These are phyloP conservation scores for Eupristina koningsbergeri DNA, from an alignment of 1,140 invertebrate species.

Conservation along the genomic window DNA sequence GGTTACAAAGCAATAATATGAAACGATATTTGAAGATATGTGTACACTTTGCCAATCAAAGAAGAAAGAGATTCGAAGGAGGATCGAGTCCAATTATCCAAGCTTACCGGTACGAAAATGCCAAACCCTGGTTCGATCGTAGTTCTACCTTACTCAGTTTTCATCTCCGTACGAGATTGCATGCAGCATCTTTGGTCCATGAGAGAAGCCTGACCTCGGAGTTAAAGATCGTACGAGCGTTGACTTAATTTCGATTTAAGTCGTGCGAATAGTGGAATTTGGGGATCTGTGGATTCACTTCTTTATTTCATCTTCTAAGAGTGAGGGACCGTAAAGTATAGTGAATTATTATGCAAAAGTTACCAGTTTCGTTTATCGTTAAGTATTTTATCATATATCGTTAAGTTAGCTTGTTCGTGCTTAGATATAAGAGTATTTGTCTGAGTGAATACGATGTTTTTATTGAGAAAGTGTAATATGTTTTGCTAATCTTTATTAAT, in stretches of 20 bases:
- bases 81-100: conserved; percentile 54
- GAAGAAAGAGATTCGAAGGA: not conserved
- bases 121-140: not conserved
- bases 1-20: not conserved
- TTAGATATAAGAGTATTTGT: not conserved
- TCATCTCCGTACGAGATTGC: not conserved
- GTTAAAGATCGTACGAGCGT: not conserved
- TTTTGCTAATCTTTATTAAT: too few species aligned
- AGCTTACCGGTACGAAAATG: conserved; percentile 53
- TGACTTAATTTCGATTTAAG: conserved; percentile 38
- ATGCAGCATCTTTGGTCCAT: not conserved
- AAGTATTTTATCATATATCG: not conserved
- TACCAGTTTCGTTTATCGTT: not conserved
- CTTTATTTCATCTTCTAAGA: not conserved
- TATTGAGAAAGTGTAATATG: too few species aligned
- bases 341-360: not conserved
- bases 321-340: not conserved
- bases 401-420: not conserved
- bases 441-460: too few species aligned
- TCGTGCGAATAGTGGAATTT: not conserved
- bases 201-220: not conserved
- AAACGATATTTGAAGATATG: not conserved
- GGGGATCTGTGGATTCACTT: not conserved
- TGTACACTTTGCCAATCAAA: not conserved
- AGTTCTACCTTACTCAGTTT: not conserved